These are phyloP conservation scores for Oxyruncus cristatus DNA, from an alignment of 2,113 vertebrate genomes.

Conservation along the genomic window DNA sequence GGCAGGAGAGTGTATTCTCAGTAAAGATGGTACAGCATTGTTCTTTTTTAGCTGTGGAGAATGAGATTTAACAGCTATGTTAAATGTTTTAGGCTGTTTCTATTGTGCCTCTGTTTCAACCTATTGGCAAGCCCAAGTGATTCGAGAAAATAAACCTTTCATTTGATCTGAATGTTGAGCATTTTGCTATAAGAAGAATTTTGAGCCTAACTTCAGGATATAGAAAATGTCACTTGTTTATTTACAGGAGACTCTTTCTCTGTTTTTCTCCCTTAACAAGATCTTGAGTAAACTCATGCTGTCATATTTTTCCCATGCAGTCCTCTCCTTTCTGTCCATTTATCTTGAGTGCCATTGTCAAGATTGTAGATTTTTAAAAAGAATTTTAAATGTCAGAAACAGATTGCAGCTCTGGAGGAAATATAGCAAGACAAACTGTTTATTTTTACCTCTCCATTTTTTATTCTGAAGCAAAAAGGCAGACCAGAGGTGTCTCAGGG, in stretches of 20 bases:
- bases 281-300: neutral
- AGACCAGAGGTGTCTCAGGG: neutral
- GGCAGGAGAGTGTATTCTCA: conserved; percentile 66
- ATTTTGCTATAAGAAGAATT: conserved; percentile 31
- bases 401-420: neutral
- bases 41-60: conserved; percentile 77
- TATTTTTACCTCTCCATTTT: conserved; percentile 9
- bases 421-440: neutral
- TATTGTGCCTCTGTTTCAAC: conserved; percentile 74
- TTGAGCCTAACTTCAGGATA: conserved; percentile 21
- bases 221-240: neutral
- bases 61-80: conserved; percentile 78
- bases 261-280: neutral
- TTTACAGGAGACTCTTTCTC: neutral
- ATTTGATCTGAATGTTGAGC: conserved; percentile 57
- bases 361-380: neutral
- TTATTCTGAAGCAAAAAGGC: neutral
- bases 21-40: conserved; percentile 71
- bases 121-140: conserved; percentile 71
- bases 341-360: neutral
- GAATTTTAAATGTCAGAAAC: conserved; percentile 2
- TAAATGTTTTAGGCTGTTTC: conserved; percentile 71
- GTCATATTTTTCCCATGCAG: neutral
- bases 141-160: conserved; percentile 68
- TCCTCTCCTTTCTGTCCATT: neutral